Conservation (phyloP, 2,113 vertebrate genomes). For the Hyla sarda region DNA sequence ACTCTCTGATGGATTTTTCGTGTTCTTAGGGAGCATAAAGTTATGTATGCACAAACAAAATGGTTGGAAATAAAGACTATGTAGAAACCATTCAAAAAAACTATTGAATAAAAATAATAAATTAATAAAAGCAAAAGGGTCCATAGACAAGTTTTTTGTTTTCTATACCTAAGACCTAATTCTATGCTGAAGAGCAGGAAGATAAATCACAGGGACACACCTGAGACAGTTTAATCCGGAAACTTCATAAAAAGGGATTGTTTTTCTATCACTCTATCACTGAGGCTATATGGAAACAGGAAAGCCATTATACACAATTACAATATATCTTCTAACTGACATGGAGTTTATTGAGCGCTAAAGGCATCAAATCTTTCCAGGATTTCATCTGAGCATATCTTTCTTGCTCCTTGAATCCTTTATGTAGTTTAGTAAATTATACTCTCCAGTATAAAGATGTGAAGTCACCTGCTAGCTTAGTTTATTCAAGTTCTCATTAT, state of each 20-base stretch:
- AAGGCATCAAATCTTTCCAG: not conserved
- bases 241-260: constrained; percentile 16
- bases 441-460: not conserved
- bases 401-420: not conserved
- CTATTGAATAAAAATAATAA: no score
- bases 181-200: not conserved
- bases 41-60: no score
- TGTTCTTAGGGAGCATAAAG: no score
- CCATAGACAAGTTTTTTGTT: no score
- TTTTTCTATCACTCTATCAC: not conserved
- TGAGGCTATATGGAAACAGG: not conserved
- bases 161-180: not conserved
- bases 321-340: not conserved
- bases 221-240: not conserved
- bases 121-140: no score
- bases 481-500: not conserved
- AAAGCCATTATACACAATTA: constrained; percentile 5
- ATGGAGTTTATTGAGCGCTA: constrained; percentile 7
- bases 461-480: not conserved
- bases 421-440: not conserved
- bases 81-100: no score
- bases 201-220: not conserved
- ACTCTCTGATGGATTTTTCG: no score
- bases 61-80: no score
- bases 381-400: not conserved